These are phyloP conservation scores for Semotilus atromaculatus DNA, from an alignment of 2,797 vertebrate genomes.

Conservation along the genomic window DNA sequence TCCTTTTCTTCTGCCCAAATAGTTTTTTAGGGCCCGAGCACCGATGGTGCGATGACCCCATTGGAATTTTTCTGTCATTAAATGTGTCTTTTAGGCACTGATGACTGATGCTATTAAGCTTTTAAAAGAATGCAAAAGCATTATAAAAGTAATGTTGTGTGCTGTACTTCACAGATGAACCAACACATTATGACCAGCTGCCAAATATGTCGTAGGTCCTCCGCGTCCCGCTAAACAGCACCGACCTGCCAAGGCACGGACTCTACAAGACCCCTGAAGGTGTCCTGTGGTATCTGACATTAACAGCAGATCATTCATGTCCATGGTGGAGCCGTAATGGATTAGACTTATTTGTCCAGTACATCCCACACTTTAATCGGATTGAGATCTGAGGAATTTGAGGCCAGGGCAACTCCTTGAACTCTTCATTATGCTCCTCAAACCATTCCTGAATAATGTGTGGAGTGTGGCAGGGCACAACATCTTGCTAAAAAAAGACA, in stretches of 20 bases:
- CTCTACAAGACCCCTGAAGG: neutral
- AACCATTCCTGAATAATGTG: neutral
- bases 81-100: neutral
- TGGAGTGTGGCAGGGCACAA: neutral
- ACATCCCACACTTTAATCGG: neutral
- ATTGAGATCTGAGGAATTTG: neutral
- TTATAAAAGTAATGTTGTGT: neutral
- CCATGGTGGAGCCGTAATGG: neutral
- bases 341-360: neutral
- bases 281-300: neutral
- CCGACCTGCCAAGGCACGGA: neutral
- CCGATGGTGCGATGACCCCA: neutral
- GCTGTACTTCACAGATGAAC: neutral
- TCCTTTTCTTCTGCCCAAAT: neutral
- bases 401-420: neutral
- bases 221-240: neutral
- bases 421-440: too few relatives aligned
- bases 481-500: neutral
- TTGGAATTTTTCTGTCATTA: neutral
- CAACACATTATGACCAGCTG: neutral
- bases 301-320: neutral
- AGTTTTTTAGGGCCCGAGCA: neutral
- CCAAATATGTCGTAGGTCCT: neutral
- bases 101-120: neutral
- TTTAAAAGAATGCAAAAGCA: neutral